phyloP scores from a whole-genome alignment of 2,797 vertebrate species.

The Schizothorax lantsangensis region DNA sequence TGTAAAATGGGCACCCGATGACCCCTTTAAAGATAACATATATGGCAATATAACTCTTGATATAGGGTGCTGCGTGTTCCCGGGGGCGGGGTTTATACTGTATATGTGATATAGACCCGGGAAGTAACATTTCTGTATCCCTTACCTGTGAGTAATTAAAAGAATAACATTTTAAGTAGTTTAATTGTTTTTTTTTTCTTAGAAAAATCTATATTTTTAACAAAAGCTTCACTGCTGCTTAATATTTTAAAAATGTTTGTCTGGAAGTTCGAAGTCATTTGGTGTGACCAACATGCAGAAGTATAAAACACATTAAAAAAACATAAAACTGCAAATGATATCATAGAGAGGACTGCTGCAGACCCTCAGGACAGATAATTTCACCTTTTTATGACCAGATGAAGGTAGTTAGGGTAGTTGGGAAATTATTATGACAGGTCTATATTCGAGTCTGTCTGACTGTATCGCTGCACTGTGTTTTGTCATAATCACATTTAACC shows the following conservation, averaged over 20 bases:
- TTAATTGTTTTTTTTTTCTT: background rate
- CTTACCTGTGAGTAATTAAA: background rate
- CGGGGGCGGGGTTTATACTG: no score
- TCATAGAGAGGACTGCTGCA: background rate
- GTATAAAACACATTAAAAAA: background rate
- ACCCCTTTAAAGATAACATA: no score
- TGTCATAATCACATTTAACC: slow-evolving; percentile 31
- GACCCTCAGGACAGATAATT: background rate
- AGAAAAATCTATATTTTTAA: background rate
- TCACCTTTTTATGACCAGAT: slow-evolving; percentile 8
- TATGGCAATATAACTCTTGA: background rate
- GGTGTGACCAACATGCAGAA: slow-evolving; percentile 2
- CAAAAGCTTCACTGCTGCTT: background rate
- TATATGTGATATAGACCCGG: no score
- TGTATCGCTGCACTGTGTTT: slow-evolving; percentile 11
- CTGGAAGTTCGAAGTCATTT: background rate
- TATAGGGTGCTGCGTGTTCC: no score
- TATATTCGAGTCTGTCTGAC: slow-evolving; percentile 13
- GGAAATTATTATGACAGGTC: background rate
- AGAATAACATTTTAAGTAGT: background rate
- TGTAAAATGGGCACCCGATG: no score
- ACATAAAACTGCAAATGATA: background rate
- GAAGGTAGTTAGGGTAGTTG: slow-evolving; percentile 40
- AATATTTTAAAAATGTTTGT: background rate
- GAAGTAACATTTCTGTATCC: background rate